Evolutionary conservation across 2,113 vertebrate species (phyloP).

Genomic region (Percina caprodes): DNA sequence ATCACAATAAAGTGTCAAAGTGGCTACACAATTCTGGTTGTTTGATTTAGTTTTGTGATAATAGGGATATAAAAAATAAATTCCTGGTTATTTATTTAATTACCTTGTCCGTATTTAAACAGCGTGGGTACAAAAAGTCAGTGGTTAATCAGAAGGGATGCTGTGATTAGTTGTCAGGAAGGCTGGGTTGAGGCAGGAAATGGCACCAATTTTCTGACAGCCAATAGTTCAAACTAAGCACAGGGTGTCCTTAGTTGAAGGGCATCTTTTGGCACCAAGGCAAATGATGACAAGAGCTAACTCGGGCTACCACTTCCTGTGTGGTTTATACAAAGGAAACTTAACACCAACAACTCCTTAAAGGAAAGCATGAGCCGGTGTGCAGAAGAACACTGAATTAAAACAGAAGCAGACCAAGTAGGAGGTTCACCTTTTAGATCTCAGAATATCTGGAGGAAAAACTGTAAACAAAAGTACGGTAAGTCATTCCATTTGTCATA

Average conservation of each 20-base stretch:
- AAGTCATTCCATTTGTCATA: background rate
- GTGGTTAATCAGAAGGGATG: background rate
- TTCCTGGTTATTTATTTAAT: background rate
- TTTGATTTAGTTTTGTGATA: background rate
- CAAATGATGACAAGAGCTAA: constrained; percentile 28
- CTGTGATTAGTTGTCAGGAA: constrained; percentile 27
- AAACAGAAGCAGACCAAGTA: background rate
- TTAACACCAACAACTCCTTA: constrained; percentile 23
- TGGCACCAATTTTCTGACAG: constrained; percentile 12
- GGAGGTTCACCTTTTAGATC: background rate
- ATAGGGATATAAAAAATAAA: background rate
- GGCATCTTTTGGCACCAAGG: constrained; percentile 29
- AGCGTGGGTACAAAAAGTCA: background rate
- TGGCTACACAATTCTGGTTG: background rate
- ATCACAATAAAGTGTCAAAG: constrained; percentile 66
- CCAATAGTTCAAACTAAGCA: constrained; percentile 21
- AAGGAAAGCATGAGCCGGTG: background rate
- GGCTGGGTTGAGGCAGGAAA: constrained; percentile 17
- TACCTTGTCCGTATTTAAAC: background rate
- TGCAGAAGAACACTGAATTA: constrained; percentile 1
- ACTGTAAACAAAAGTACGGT: background rate
- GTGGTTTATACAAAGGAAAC: constrained; percentile 45
- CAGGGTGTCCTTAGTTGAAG: constrained; percentile 24
- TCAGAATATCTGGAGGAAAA: constrained; percentile 6
- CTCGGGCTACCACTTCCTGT: constrained; percentile 2